Evolutionary conservation across 2,888 invertebrate species (phyloP).

Genomic region (Adelognathus sp.): DNA sequence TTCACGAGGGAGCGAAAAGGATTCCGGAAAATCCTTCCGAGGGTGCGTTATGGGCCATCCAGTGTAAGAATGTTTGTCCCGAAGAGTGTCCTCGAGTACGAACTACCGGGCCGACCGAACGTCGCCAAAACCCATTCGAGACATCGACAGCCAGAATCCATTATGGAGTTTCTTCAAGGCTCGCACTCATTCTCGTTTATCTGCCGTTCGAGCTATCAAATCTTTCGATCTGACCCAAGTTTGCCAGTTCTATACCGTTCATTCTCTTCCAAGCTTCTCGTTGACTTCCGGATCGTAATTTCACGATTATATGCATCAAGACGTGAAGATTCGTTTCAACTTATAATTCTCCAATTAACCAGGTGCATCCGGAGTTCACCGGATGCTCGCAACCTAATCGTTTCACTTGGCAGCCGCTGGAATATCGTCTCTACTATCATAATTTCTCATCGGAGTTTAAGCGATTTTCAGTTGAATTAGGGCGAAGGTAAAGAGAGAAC

Average conservation of each 20-base stretch:
- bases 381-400: conserved; percentile 23
- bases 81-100: neutral
- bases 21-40: neutral
- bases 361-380: neutral
- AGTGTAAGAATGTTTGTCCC: neutral
- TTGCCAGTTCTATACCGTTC: neutral
- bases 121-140: neutral
- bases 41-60: neutral
- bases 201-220: neutral
- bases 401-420: conserved; percentile 24
- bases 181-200: neutral
- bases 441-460: conserved; percentile 5
- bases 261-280: neutral
- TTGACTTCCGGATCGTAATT: conserved; percentile 1
- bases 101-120: neutral
- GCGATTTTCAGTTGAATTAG: neutral
- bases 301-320: conserved; percentile 4
- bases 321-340: neutral
- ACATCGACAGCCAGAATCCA: neutral
- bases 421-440: neutral
- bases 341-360: neutral
- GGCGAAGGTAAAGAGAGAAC: neutral
- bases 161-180: too few relatives aligned
- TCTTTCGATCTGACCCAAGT: neutral
- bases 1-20: neutral